Base-by-base conservation (phyloP, 2,797 vertebrate genomes). In the Brotogeris chrysoptera region DNA sequence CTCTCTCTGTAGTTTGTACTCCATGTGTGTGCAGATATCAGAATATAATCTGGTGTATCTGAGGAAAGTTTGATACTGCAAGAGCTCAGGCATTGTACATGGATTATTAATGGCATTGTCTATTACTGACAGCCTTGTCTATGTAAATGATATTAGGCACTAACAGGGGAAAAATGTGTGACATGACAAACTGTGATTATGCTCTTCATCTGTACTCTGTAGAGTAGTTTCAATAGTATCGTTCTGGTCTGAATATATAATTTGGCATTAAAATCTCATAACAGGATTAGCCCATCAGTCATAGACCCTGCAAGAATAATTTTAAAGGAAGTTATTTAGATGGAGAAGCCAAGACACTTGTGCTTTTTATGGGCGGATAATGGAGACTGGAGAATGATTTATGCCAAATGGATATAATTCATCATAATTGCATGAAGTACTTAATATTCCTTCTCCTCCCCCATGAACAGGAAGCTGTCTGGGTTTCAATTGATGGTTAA, bases 381-480 rank as follows among this genome's bases (percentile, higher is more conserved):
- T 86, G 92, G 91, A 90, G 90, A 15, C 60, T 69, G 70, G 38
- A 50, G 82, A 24, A 76, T 91, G 92, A 95, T 95, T 92, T 18
- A 91, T 93, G 74, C 68, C 93, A 95, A 95, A 95, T 92, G 92
- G 96, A 96, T 94, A 95, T 88, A 95, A 93, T 95, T 92, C 74
- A 74, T 93, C 43, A 81, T 91, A 91, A 91, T 79, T 96, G 92
- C 74, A 50, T 30, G 30, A 32, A 93, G 72, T 78, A 23, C 85
- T 95, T 94, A 80, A 88, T 94, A 89, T 80, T 82, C 90, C 82
- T 83, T 88, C 79, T 89, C 93, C n/a, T 2, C 91, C 82, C 64
- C 84, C 24, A 3, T 11, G 68, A 77, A 47, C 87, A 94, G 94
- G 81, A 94, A 96, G 63, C 78, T 91, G 90, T 80, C 92, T 91